Conservation (phyloP, 2,797 vertebrate species). For the Hoplostethus atlanticus region DNA sequence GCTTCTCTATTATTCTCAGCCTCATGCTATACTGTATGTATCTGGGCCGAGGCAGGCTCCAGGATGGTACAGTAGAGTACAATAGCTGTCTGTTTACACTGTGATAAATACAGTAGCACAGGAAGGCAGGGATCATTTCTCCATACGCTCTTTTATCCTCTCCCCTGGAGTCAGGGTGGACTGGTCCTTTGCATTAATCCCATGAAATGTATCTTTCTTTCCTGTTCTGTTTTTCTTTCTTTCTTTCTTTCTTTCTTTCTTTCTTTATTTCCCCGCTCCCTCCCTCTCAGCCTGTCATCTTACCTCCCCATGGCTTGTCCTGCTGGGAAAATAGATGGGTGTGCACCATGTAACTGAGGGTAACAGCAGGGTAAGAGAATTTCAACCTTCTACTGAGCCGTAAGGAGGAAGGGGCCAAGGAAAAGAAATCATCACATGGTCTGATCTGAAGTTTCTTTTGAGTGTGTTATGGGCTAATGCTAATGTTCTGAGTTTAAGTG, state of each 20-base stretch:
- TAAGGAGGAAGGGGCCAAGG: slow-evolving; percentile 21
- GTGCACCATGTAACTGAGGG: slow-evolving; percentile 46
- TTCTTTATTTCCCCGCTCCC: slow-evolving; percentile 1
- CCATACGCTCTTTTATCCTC: neutral
- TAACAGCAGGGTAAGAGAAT: slow-evolving; percentile 56
- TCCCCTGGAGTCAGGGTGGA: too few relatives aligned
- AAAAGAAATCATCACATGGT: slow-evolving; percentile 19
- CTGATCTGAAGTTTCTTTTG: slow-evolving; percentile 29
- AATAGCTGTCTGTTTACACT: slow-evolving; percentile 12
- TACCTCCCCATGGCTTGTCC: slow-evolving; percentile 45
- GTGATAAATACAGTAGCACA: slow-evolving; percentile 27
- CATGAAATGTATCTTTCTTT: too few relatives aligned
- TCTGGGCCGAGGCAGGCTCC: slow-evolving; percentile 19
- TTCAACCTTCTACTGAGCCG: slow-evolving; percentile 38
- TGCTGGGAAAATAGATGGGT: slow-evolving; percentile 61
- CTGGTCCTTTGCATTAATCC: too few relatives aligned
- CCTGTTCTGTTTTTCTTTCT: too few relatives aligned
- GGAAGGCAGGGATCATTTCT: slow-evolving; percentile 10
- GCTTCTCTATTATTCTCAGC: slow-evolving; percentile 43
- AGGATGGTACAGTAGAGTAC: slow-evolving; percentile 24
- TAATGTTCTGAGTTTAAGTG: neutral
- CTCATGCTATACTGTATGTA: slow-evolving; percentile 33
- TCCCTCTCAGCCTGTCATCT: slow-evolving; percentile 32
- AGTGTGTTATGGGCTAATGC: slow-evolving; percentile 18
- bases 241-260: slow-evolving; percentile 17